These are phyloP conservation scores for Drosophila subpulchrella DNA, from an alignment of 1,140 invertebrate genomes.

Conservation along the genomic window DNA sequence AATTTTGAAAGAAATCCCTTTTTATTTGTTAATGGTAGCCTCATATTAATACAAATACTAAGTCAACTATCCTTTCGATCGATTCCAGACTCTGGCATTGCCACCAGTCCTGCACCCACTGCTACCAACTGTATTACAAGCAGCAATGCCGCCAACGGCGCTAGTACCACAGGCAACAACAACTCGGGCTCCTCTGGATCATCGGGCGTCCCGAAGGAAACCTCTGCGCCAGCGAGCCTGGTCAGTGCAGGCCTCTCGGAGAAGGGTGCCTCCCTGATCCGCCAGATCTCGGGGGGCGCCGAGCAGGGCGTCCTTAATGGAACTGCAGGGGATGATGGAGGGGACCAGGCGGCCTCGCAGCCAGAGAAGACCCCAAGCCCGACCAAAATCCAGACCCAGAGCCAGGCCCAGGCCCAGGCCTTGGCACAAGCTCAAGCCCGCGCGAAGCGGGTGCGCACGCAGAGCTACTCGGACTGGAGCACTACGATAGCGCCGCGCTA, in stretches of 20 bases:
- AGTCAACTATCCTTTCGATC: background rate
- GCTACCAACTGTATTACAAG: conserved; percentile 47
- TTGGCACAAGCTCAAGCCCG: conserved; percentile 24
- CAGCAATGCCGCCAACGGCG: conserved; percentile 4
- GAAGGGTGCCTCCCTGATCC: conserved; percentile 67
- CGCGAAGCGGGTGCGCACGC: conserved; percentile 73
- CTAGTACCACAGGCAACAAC: conserved; percentile 9
- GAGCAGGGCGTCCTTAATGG: conserved; percentile 4
- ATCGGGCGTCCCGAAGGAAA: conserved; percentile 6
- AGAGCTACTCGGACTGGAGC: conserved; percentile 84
- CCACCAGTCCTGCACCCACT: conserved; percentile 74
- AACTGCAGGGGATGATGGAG: background rate
- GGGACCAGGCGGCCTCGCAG: background rate
- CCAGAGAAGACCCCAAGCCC: background rate
- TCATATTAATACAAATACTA: background rate
- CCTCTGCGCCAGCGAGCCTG: conserved; percentile 38
- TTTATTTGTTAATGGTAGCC: background rate
- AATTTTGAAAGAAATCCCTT: no score
- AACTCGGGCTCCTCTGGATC: background rate
- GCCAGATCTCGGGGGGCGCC: conserved; percentile 54
- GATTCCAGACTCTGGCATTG: conserved; percentile 77
- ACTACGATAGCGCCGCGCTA: conserved; percentile 88
- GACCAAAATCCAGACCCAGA: background rate
- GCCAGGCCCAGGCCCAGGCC: background rate
- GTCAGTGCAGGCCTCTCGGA: conserved; percentile 69